Conservation (phyloP, 2,888 invertebrate genomes). For the Brassicogethes aeneus region DNA sequence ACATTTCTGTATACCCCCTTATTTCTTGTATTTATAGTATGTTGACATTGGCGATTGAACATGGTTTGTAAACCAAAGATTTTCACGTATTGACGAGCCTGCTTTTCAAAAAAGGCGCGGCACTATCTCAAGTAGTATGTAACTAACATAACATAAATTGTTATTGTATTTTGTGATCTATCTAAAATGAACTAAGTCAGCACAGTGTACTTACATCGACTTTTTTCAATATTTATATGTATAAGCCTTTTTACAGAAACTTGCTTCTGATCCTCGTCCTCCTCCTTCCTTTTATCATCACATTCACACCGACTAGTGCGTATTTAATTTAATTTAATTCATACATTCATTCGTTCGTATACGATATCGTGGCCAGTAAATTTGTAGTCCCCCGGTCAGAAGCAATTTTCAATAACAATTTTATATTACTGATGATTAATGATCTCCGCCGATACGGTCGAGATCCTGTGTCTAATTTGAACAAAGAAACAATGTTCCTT, state of each 20-base stretch:
- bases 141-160: conserved; percentile 27
- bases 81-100: conserved; percentile 28
- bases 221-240: conserved; percentile 19
- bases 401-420: conserved; percentile 12
- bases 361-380: conserved; percentile 11
- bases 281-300: conserved; percentile 9
- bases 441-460: neutral
- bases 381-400: conserved; percentile 7
- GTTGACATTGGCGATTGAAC: neutral
- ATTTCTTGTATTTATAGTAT: conserved; percentile 15
- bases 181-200: conserved; percentile 36
- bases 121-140: conserved; percentile 28
- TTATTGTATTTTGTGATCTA: conserved; percentile 28
- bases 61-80: conserved; percentile 36
- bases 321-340: too few relatives aligned
- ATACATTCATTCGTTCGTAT: conserved; percentile 12
- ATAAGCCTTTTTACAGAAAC: conserved; percentile 14
- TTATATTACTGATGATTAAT: conserved; percentile 6
- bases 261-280: too few relatives aligned
- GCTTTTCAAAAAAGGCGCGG: conserved; percentile 26
- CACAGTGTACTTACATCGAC: conserved; percentile 26
- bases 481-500: conserved; percentile 42
- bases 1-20: conserved; percentile 14
- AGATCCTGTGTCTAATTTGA: conserved; percentile 29
- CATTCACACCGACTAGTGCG: conserved; percentile 19